phyloP scores from a whole-genome alignment of 1,140 invertebrate species.

The Lordiphosa mommai region DNA sequence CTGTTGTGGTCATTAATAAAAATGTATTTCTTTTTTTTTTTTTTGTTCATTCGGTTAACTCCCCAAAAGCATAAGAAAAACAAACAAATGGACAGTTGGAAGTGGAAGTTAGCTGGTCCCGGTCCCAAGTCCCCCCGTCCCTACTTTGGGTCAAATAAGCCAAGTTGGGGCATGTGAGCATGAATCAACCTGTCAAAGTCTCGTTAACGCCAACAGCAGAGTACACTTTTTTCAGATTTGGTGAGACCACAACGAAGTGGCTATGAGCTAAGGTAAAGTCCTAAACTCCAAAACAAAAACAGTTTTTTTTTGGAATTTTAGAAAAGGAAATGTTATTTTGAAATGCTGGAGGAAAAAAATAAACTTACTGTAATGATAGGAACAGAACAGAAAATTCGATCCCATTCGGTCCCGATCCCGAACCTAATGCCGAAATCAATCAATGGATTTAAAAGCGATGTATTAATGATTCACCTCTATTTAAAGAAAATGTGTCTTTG shows the following conservation, averaged over 20 bases:
- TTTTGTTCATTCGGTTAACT: constrained; percentile 51
- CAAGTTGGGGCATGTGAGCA: constrained; percentile 74
- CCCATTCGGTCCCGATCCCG: too few relatives aligned
- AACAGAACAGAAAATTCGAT: too few relatives aligned
- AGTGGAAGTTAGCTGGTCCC: constrained; percentile 35
- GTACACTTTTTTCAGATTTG: constrained; percentile 21
- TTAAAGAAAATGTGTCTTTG: too few relatives aligned
- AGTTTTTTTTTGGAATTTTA: too few relatives aligned
- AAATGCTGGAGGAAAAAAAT: too few relatives aligned
- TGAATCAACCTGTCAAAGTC: constrained; percentile 80
- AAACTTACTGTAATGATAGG: too few relatives aligned
- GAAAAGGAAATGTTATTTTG: too few relatives aligned
- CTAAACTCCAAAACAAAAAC: too few relatives aligned
- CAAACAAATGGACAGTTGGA: constrained; percentile 59
- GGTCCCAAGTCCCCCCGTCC: constrained; percentile 45
- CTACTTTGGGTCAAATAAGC: constrained; percentile 73
- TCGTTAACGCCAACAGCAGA: constrained; percentile 79
- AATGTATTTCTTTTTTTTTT: constrained; percentile 48
- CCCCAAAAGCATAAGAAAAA: constrained; percentile 60
- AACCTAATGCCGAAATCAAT: too few relatives aligned
- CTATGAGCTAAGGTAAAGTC: constrained; percentile 46
- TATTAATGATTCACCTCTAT: too few relatives aligned
- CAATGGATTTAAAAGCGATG: too few relatives aligned
- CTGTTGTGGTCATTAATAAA: constrained; percentile 69
- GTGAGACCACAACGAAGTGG: constrained; percentile 45